Evolutionary conservation across 2,888 invertebrate species (phyloP), one percentile per base, ranked within the genome.

Genomic region (Petrolisthes manimaculis): DNA sequence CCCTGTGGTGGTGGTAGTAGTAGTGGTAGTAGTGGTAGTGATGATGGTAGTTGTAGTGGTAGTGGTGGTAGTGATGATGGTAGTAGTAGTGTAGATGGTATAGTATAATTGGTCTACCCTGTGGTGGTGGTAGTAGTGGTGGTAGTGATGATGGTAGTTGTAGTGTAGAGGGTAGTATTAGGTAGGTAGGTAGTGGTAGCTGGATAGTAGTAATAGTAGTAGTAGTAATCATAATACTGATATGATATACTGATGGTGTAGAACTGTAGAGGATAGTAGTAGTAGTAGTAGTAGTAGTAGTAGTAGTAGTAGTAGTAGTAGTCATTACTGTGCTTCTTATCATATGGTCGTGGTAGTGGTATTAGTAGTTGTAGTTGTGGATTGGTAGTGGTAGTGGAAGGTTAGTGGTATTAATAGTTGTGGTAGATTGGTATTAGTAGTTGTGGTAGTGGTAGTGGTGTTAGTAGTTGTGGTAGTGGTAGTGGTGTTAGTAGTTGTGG

Each of bases 401-500:
- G 21, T 9, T 4, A n/a, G 9, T 77, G 51, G 5, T 75, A 37
- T 37, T 37, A 37, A 37, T 37, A 37, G 37, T 37, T 37, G 37
- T 37, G 37, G 37, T 37, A 37, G 37, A 37, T 37, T 37, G 37
- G 37, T 37, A 37, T 37, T 37, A 37, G 37, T 37, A 53, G 24
- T 24, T 12, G 37, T 75, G 37, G 77, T 77, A 9, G 8, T 9
- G 51, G 51, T 51, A 9, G 18, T 5, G 51, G 51, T 77, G 51
- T 37, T 77, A 14, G 77, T 77, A n/a, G 77, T 77, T 14, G 77
- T 77, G 51, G 77, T 77, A 18, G 77, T 75, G 75, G 75, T 75
- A 18, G 5, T 37, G 51, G 77, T 77, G 2, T 0, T 37, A 2
- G 37, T 37, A 37, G 37, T 37, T 37, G 37, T 37, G 37, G 37